These are phyloP conservation scores for Trissolcus brochymenae DNA, from an alignment of 2,888 invertebrate genomes.

Conservation along the genomic window DNA sequence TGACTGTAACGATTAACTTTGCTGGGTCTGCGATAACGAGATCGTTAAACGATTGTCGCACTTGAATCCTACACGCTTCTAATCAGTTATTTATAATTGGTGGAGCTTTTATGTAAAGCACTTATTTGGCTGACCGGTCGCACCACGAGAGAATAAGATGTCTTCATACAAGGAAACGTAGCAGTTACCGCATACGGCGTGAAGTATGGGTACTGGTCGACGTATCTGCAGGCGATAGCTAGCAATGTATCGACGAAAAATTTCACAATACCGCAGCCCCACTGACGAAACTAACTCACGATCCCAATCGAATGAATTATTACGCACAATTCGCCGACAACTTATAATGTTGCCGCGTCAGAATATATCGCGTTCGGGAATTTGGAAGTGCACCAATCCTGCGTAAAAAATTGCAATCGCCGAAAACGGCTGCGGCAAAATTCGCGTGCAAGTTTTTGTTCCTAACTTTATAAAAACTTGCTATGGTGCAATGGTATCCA, in stretches of 20 bases:
- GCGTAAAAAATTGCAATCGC: conserved; percentile 14
- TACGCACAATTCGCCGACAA: conserved; percentile 57
- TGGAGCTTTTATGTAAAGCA: conserved; percentile 49
- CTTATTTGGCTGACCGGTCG: conserved; percentile 29
- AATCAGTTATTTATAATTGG: conserved; percentile 31
- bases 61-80: conserved; percentile 35
- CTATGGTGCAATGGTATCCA: too few species aligned
- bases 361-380: neutral
- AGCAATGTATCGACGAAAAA: conserved; percentile 56
- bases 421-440: neutral
- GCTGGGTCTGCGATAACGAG: conserved; percentile 41
- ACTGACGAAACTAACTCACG: conserved; percentile 61
- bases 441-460: conserved; percentile 15
- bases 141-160: conserved; percentile 53
- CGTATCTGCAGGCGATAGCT: conserved; percentile 50
- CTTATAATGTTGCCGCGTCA: conserved; percentile 21
- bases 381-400: conserved; percentile 46
- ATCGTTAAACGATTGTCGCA: conserved; percentile 44
- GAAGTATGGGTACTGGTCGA: conserved; percentile 33
- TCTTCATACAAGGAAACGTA: conserved; percentile 66
- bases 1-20: conserved; percentile 50
- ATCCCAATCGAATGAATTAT: conserved; percentile 61
- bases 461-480: conserved; percentile 2
- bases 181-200: conserved; percentile 47
- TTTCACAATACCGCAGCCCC: conserved; percentile 59